Base-by-base conservation (phyloP, 1,140 invertebrate species). In the Meloidogyne exigua region DNA sequence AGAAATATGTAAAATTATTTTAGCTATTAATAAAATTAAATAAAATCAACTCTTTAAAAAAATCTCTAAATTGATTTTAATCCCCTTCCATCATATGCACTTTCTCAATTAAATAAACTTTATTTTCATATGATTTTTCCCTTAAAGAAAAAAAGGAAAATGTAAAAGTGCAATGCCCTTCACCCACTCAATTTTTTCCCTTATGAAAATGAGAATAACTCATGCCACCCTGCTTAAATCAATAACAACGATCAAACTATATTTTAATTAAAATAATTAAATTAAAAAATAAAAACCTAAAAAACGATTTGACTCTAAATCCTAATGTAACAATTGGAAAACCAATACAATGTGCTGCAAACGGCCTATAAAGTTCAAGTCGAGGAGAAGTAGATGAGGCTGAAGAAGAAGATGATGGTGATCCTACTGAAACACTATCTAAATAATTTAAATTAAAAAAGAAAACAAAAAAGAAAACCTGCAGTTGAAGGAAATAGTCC, bases 311-410 rank as follows among this genome's bases (percentile, higher is more conserved):
- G 36, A 81, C 82, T 42, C 80, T 94, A 90, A 97, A 96, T 80
- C 95, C 95, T 85, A 98, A 91, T 78, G 95, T 96, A 65, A 98
- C 94, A 82, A 96, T 93, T 81, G 95, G 95, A 91, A 97, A 98
- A 76, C 96, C 95, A 89, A 97, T 94, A 89, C 93, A 98, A 90
- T 99, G 96, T 81, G 96, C 96, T 81, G 96, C 96, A 89, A 99
- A 96, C 76, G 96, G 95, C 88, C 95, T 91, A 91, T 95, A 98
- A 74, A 97, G 91, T 90, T 96, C 95, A 88, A 95, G 90, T 89
- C 94, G 93, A 88, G 93, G 92, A 77, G 93, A 93, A 89, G 94
- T 91, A 89, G 92, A 92, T 81, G 93, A 90, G 88, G 76, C 67
- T 21, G 74, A 73, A 25, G 79, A 79, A 12, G 80, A 94, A 80